Evolutionary conservation across 2,888 invertebrate species (phyloP).

Genomic region (Drosophila mulleri): DNA sequence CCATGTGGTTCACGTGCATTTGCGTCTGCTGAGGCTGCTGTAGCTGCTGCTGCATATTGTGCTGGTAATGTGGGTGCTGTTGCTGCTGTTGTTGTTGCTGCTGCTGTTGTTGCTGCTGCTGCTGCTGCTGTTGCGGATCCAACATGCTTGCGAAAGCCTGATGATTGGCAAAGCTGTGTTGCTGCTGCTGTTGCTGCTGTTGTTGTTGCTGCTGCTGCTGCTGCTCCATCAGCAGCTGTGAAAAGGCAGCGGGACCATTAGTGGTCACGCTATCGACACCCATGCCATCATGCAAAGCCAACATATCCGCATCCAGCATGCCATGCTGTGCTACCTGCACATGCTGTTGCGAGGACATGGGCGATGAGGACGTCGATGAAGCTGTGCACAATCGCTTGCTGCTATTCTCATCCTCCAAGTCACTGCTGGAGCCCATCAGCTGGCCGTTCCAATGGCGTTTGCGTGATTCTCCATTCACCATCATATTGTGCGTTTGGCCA

Average conservation of each 20-base stretch:
- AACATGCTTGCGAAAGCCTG: constrained; percentile 63
- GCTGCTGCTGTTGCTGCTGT: constrained; percentile 59
- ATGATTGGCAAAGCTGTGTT: constrained; percentile 72
- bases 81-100: constrained; percentile 33
- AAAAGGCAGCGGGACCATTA: constrained; percentile 70
- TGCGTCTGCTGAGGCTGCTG: constrained; percentile 74
- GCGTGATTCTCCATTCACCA: constrained; percentile 71
- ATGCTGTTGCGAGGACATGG: constrained; percentile 71
- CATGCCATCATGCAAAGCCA: constrained; percentile 81
- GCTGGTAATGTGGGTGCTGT: constrained; percentile 54
- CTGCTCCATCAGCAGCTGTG: constrained; percentile 77
- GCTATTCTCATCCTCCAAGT: constrained; percentile 75
- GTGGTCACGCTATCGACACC: constrained; percentile 65
- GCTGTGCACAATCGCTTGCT: constrained; percentile 81
- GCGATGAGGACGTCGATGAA: constrained; percentile 79
- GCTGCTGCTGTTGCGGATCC: constrained; percentile 64
- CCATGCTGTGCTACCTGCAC: constrained; percentile 64
- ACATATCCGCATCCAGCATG: constrained; percentile 77
- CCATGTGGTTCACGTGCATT: constrained; percentile 70
- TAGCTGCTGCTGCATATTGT: constrained; percentile 57
- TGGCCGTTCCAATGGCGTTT: constrained; percentile 83
- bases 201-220: constrained; percentile 73
- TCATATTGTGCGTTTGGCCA: constrained; percentile 45
- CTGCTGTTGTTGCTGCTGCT: constrained; percentile 68
- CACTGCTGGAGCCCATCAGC: constrained; percentile 74